phyloP scores from a whole-genome alignment of 2,113 vertebrate species.

The Gobiocypris rarus region DNA sequence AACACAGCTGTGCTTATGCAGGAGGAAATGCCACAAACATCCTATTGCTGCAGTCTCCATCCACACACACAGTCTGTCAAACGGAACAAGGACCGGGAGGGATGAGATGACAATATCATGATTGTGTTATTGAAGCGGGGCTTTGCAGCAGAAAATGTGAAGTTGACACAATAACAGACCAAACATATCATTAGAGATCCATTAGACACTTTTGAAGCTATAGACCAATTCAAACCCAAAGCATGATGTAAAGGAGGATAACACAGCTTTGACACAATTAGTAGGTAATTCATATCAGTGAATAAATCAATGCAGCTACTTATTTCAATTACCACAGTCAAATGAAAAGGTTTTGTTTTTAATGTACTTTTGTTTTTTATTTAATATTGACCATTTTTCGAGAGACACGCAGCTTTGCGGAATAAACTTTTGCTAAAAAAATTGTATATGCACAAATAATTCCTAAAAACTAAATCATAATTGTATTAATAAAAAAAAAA shows the following conservation, averaged over 20 bases:
- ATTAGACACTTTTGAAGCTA: constrained; percentile 51
- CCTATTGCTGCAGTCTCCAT: constrained; percentile 39
- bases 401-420: too few relatives aligned
- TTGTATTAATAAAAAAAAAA: too few relatives aligned
- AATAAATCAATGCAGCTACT: not conserved
- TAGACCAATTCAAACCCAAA: constrained; percentile 14
- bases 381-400: too few relatives aligned
- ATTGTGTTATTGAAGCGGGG: constrained; percentile 43
- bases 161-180: constrained; percentile 58
- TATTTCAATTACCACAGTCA: not conserved
- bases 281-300: not conserved
- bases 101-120: constrained; percentile 48
- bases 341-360: not conserved
- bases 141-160: constrained; percentile 37
- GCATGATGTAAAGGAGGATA: constrained; percentile 21
- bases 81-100: constrained; percentile 22
- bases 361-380: too few relatives aligned
- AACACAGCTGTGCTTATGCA: constrained; percentile 64
- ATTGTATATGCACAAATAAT: too few relatives aligned
- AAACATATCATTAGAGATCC: constrained; percentile 54
- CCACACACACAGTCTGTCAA: constrained; percentile 47
- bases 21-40: constrained; percentile 51
- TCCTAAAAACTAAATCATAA: too few relatives aligned
- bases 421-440: too few relatives aligned
- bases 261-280: not conserved